A percentile compares a stretch with the other conserved stretches of the same genome.
Evolutionary conservation across 2,888 invertebrate species (phyloP).

Genomic region (Chromoteleia sp.): DNA sequence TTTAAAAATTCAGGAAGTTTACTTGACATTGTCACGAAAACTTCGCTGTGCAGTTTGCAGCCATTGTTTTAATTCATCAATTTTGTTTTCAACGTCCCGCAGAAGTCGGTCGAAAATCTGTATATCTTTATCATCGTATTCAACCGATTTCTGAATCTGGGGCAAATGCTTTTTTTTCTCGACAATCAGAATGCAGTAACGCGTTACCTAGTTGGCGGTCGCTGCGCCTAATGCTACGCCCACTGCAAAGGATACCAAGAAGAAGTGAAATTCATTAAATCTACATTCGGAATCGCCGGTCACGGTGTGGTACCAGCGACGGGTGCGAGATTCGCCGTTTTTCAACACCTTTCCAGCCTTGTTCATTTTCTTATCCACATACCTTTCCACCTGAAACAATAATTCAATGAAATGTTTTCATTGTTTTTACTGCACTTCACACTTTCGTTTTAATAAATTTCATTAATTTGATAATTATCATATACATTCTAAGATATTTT

Average conservation of each 20-base stretch:
- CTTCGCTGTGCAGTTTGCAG: slow-evolving; percentile 63
- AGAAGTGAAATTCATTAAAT: slow-evolving; percentile 92
- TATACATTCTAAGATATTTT: too few species aligned
- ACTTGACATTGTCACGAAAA: slow-evolving; percentile 47
- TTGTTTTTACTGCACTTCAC: too few species aligned
- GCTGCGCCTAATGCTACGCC: slow-evolving; percentile 90
- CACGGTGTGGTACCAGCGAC: slow-evolving; percentile 91
- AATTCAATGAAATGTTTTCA: slow-evolving; percentile 23
- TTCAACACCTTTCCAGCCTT: slow-evolving; percentile 91
- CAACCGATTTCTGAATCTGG: slow-evolving; percentile 29
- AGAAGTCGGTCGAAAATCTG: slow-evolving; percentile 66
- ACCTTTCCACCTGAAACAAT: slow-evolving; percentile 90
- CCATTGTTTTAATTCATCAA: slow-evolving; percentile 71
- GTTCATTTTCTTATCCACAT: slow-evolving; percentile 92
- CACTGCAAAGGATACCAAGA: slow-evolving; percentile 91
- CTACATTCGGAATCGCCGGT: slow-evolving; percentile 89
- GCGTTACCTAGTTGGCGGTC: slow-evolving; percentile 80
- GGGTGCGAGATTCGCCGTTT: slow-evolving; percentile 89
- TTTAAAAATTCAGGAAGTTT: too few species aligned
- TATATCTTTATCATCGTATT: slow-evolving; percentile 54
- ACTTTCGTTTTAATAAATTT: too few species aligned
- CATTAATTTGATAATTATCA: too few species aligned
- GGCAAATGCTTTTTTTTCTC: slow-evolving; percentile 65
- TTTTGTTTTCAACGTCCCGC: slow-evolving; percentile 69
- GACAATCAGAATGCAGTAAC: slow-evolving; percentile 79